A percentile compares a stretch with the other conserved stretches of the same genome.
phyloP scores from a whole-genome alignment of 2,888 invertebrate genomes.

The Acleris laterana region DNA sequence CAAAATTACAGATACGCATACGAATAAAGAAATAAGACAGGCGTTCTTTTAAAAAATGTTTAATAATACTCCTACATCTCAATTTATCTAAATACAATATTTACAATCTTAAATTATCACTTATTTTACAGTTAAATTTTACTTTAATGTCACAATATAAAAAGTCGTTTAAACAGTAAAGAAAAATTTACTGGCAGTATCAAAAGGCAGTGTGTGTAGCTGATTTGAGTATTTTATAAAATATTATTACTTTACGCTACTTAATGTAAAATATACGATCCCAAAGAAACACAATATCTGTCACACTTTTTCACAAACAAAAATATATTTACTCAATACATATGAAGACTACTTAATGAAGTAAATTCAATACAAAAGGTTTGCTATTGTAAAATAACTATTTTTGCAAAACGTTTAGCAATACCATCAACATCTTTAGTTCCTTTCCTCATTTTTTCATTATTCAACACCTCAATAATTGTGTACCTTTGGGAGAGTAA shows the following conservation, averaged over 20 bases:
- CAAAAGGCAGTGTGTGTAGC: constrained; percentile 61
- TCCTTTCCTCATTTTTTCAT: not conserved
- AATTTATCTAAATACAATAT: constrained; percentile 81
- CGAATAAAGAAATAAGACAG: constrained; percentile 21
- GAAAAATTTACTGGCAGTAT: constrained; percentile 52
- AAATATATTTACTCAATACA: not conserved
- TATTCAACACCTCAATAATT: constrained; percentile 44
- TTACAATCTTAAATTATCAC: constrained; percentile 72
- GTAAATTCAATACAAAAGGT: not conserved
- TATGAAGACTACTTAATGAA: not conserved
- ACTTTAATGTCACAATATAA: constrained; percentile 55
- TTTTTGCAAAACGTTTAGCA: not conserved
- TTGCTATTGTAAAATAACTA: not conserved
- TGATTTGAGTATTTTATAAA: constrained; percentile 65
- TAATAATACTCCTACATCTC: constrained; percentile 79
- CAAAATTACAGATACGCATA: not conserved
- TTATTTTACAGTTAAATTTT: constrained; percentile 42
- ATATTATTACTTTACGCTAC: constrained; percentile 52
- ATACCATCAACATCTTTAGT: not conserved
- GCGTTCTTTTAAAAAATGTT: constrained; percentile 62
- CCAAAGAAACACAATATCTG: constrained; percentile 69
- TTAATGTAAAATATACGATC: constrained; percentile 55
- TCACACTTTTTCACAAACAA: not conserved
- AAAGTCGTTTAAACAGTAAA: constrained; percentile 20
- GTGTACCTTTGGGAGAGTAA: constrained; percentile 71